Base-by-base conservation (phyloP, 2,888 invertebrate species). In the Stenolophus ochropezus region DNA sequence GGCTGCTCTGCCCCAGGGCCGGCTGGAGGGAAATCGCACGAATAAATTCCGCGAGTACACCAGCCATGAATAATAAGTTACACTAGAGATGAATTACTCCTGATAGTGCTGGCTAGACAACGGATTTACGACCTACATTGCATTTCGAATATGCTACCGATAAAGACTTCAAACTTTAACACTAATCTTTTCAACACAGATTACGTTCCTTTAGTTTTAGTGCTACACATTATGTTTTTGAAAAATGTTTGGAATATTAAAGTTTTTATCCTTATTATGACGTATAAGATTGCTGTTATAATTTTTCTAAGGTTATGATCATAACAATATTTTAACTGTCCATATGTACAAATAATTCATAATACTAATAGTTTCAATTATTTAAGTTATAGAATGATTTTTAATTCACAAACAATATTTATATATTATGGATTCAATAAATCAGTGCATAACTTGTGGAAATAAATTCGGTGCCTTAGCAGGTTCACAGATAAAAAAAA, bases 21-120 rank as follows among this genome's bases (percentile, higher is more conserved):
- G 69, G 16, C 16, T 33, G 27, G 5, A 42, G 69, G 27, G 33
- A 69, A 69, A 69, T 69, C 58, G 25, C 25, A 1, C 23, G 14
- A 61, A 61, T 61, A 61, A 61, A 61, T 61, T 61, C 23, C 21
- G 61, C 61, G 61, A n/a, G 3, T n/a, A 61, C 14, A 23, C 23
- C 23, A 14, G 61, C 61, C 25, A 25, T 61, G 61, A 61, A 61
- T 61, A 61, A 61, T 61, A 61, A n/a, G 11, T 61, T 61, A n/a
- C 4, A 8, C 4, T 14, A 23, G 23, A 25, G 23, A 61, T 25
- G 25, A 25, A 61, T 61, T 25, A 23, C 61, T 23, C 1, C 23
- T 4, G 61, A 61, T 61, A 61, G 25, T 25, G 21, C 23, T 8
- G 25, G 21, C 23, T 4, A 5, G 23, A 25, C 20, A 61, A 61